Percentiles rank a stretch among this genome's conserved stretches.
These are phyloP conservation scores for Botrylloides violaceus DNA, from an alignment of 23 tunicate genomes.

Conservation along the genomic window DNA sequence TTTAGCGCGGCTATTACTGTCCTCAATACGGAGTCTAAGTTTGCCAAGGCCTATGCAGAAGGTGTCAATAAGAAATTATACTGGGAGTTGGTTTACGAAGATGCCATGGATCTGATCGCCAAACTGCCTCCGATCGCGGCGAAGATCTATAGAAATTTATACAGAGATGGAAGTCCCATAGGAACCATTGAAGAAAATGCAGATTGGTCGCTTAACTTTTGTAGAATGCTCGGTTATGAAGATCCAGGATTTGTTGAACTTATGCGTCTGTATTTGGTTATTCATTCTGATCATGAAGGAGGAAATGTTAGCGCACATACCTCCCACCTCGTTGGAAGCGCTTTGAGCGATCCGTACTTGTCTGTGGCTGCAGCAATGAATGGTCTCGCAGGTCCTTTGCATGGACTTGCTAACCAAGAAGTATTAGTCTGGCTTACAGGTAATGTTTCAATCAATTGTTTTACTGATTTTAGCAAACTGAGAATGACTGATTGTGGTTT, in stretches of 20 bases:
- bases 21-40: conserved; percentile 80
- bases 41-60: conserved; percentile 83
- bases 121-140: conserved; percentile 95
- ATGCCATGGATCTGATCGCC: conserved; percentile 92
- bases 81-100: conserved; percentile 97
- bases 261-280: conserved; percentile 86
- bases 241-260: conserved; percentile 78
- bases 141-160: conserved; percentile 84
- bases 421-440: conserved; percentile 91
- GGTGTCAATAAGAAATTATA: conserved; percentile 83
- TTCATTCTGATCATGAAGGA: conserved; percentile 98
- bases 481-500: too few species aligned
- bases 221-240: conserved; percentile 88
- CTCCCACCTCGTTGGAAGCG: conserved; percentile 93
- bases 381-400: conserved; percentile 99
- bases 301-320: conserved; percentile 96
- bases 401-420: conserved; percentile 98
- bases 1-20: conserved; percentile 77
- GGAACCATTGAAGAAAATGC: conserved; percentile 79
- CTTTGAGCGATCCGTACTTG: conserved; percentile 85
- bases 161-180: conserved; percentile 64
- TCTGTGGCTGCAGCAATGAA: conserved; percentile 93
- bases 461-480: not conserved
- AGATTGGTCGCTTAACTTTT: conserved; percentile 98
- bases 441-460: not conserved